Base-by-base conservation (phyloP, 2,797 vertebrate species). In the Molossus alvarezi region DNA sequence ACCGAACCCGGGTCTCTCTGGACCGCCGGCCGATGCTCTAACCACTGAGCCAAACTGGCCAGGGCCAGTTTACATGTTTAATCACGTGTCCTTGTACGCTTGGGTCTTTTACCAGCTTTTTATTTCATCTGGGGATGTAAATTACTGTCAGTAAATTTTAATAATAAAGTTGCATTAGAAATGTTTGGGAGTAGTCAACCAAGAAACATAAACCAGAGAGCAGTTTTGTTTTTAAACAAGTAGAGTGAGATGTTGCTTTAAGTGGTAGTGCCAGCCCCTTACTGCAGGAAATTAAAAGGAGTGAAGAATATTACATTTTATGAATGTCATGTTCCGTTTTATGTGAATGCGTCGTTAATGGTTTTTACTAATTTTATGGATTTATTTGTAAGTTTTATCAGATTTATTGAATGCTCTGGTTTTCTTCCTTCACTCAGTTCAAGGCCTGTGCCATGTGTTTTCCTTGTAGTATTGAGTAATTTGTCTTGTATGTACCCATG, bases 211-310 rank as follows among this genome's bases (percentile, higher is more conserved):
- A 95, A 88, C 57, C 60, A 91, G 91, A 93, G 82, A 84, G 60
- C 65, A 67, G 27, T 79, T 71, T 96, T 86, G 67, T 92, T 57
- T 93, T 96, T 91, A 83, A 96, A 93, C 76, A 92, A 92, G 57
- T 84, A 86, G 69, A 94, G 72, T 53, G 41, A 75, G 76, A 33
- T 93, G 84, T 90, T 97, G 92, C 77, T 91, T 93, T 95, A 88
- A 90, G 90, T 48, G 73, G 73, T 81, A 18, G 41, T 96, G 94
- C 93, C 96, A 96, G 69, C 64, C 57, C 62, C 71, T 96, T 71
- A 71, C 45, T 95, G 80, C 95, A 95, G 97, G 97, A 96, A 95
- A 96, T 97, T 95, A 91, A 97, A 91, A 60, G 71, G 81, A 92
- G 80, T 72, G 95, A 97, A 81, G 89, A 95, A 62, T 85, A 95